Base-by-base conservation (phyloP, 2,113 vertebrate genomes). In the Oryzias celebensis region DNA sequence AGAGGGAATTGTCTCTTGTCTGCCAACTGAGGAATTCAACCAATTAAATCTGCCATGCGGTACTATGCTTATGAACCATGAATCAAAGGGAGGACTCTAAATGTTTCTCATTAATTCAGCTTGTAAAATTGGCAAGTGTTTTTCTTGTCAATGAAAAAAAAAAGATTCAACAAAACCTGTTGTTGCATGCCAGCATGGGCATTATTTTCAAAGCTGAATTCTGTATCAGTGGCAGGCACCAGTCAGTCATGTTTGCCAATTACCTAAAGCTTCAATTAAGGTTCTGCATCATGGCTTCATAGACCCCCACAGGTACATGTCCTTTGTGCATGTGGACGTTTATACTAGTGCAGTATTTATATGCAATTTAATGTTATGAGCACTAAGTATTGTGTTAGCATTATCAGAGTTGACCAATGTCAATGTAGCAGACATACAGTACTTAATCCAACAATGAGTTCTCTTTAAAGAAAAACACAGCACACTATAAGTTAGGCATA, bases 1-100 rank as follows among this genome's bases (percentile, higher is more conserved):
- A 60, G 67, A 60, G 89, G 88, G 76, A 81, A 78, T 85, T 81
- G 58, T 83, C 85, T 65, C 82, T 57, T 58, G 65, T 81, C 81
- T 86, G 85, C 84, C 78, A 65, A 59, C 68, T 81, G 69, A 82
- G 42, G 24, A 84, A 80, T 72, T 78, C 77, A 79, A 80, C 86
- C 82, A 90, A 88, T 90, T 90, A 87, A 77, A 84, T 73, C 49
- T n/a, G 36, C 36, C 36, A 36, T 36, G 41, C 62, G 74, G 58
- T 82, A 73, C 44, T 57, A 79, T 69, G 76, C 77, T 80, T 80
- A 78, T 67, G 75, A 81, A 78, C 71, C 72, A 52, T 63, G 73
- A 58, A 83, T 77, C 77, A 81, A 57, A 75, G 63, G 75, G 66
- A 72, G 47, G 55, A 48, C 62, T 77, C 53, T 71, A 75, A 73